Percentiles rank a stretch among this genome's conserved stretches.
These are phyloP conservation scores for Coregonus suidteri DNA, from an alignment of 2,797 vertebrate species.

Conservation along the genomic window DNA sequence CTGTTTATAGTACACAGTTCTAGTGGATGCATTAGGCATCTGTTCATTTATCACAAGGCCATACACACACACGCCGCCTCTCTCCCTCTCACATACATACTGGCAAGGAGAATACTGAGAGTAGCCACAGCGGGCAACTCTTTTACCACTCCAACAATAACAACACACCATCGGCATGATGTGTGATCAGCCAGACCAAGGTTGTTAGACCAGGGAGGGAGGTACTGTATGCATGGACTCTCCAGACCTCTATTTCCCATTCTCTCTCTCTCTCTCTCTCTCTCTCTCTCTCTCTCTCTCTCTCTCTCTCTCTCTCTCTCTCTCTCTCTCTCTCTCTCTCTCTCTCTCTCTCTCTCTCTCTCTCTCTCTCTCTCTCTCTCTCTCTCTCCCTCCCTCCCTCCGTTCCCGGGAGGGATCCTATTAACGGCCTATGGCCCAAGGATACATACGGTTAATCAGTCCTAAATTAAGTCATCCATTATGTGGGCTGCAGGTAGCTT, in stretches of 20 bases:
- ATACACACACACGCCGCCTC: background rate
- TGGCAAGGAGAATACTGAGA: background rate
- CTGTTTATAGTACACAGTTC: background rate
- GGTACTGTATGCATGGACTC: background rate
- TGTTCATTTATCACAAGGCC: background rate
- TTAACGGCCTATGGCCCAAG: too few relatives aligned
- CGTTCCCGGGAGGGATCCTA: too few relatives aligned
- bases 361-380: too few relatives aligned
- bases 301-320: background rate
- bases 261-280: too few relatives aligned
- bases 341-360: too few relatives aligned
- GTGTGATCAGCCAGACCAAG: background rate
- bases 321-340: too few relatives aligned
- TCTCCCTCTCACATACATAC: background rate
- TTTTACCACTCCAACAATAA: background rate
- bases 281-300: background rate
- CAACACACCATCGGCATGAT: background rate
- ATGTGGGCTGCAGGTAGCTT: too few relatives aligned
- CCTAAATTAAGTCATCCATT: too few relatives aligned
- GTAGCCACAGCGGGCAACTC: background rate
- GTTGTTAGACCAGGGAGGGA: slow-evolving; percentile 11
- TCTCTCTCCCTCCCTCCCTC: too few relatives aligned
- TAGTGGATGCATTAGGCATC: background rate
- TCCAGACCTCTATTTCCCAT: too few relatives aligned
- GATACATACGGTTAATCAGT: too few relatives aligned